phyloP scores from a whole-genome alignment of 2,888 invertebrate species.

The Hydroisotoma schaefferi region DNA sequence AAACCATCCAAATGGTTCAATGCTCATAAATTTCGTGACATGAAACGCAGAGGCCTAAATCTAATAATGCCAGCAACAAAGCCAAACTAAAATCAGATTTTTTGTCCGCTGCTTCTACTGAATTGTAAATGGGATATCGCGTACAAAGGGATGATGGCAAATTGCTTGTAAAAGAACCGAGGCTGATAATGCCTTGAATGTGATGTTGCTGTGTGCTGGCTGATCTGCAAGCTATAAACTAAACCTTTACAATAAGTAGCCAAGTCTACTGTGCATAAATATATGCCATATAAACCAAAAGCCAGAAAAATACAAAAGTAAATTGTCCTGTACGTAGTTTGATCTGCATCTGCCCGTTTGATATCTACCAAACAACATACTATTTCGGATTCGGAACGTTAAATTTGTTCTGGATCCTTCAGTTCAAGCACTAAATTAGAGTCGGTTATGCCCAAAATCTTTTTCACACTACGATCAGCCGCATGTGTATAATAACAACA shows the following conservation, averaged over 20 bases:
- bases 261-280: no score
- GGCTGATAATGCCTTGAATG: no score
- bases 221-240: no score
- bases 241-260: no score
- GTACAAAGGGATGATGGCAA: neutral
- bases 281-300: no score
- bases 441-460: neutral
- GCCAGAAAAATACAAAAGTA: neutral
- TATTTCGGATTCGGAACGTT: no score
- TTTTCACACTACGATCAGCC: no score
- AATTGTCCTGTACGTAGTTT: neutral
- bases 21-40: slow-evolving; percentile 2
- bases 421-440: slow-evolving; percentile 1
- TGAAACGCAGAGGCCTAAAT: neutral
- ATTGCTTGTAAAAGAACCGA: neutral
- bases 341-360: neutral
- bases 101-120: neutral
- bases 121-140: neutral
- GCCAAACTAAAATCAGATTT: neutral
- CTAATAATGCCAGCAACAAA: slow-evolving; percentile 5
- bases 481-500: no score
- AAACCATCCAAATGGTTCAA: slow-evolving; percentile 2
- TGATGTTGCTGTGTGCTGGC: no score
- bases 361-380: neutral
- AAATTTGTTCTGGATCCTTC: slow-evolving; percentile 9